Evolutionary conservation across 2,797 vertebrate species (phyloP).

Genomic region (Leptatherina wallacei): DNA sequence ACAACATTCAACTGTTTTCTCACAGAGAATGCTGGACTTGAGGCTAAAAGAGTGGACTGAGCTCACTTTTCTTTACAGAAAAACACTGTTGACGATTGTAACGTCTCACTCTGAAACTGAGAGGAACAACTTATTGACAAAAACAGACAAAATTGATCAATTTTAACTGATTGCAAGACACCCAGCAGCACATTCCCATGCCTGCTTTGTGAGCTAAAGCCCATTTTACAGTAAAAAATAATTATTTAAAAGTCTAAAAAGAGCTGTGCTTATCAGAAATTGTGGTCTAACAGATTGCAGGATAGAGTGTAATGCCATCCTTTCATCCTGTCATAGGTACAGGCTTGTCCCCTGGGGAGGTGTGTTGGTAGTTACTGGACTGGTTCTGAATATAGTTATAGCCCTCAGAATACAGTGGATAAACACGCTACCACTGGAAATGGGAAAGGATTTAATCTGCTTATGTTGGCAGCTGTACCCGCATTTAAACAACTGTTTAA

Average conservation of each 20-base stretch:
- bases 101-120: neutral
- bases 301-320: neutral
- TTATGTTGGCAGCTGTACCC: neutral
- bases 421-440: neutral
- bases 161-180: neutral
- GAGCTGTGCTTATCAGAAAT: neutral
- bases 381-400: neutral
- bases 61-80: neutral
- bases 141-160: neutral
- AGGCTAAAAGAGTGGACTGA: neutral
- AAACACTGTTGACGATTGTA: neutral
- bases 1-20: neutral
- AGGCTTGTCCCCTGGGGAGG: neutral
- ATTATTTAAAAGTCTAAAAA: too few species aligned
- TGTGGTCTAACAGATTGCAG: neutral
- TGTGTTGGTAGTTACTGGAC: neutral
- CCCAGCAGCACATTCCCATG: neutral
- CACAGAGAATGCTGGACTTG: neutral
- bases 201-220: neutral
- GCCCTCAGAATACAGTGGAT: neutral
- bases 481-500: neutral
- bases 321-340: neutral
- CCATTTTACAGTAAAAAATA: neutral
- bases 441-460: neutral
- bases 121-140: neutral